phyloP scores from a whole-genome alignment of 2,797 vertebrate species.

The Cheirogaleus major region DNA sequence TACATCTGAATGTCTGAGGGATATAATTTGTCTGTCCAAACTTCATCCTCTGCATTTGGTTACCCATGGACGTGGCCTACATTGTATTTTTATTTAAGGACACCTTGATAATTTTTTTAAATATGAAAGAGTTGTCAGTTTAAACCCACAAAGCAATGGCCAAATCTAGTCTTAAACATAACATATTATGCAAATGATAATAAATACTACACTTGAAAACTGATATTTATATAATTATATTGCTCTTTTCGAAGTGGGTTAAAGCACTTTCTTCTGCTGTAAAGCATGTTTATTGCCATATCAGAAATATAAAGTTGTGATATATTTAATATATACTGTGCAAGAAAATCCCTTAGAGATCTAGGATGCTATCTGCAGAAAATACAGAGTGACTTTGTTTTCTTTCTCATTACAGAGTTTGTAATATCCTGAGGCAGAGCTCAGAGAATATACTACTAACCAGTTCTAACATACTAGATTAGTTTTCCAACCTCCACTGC shows the following conservation, averaged over 20 bases:
- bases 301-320: not conserved
- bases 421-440: not conserved
- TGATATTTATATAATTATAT: not conserved
- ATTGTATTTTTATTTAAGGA: not conserved
- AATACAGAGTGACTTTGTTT: not conserved
- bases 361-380: not conserved
- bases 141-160: not conserved
- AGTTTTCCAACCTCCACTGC: not conserved
- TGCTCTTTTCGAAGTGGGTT: not conserved
- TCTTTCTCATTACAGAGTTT: not conserved
- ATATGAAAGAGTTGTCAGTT: constrained; percentile 14
- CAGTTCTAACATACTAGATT: not conserved
- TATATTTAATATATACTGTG: not conserved
- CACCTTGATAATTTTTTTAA: not conserved
- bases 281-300: not conserved
- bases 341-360: not conserved
- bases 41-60: not conserved
- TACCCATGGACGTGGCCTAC: not conserved
- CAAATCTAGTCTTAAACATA: not conserved
- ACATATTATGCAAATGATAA: not conserved
- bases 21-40: not conserved
- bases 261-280: not conserved
- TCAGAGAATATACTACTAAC: not conserved
- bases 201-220: not conserved
- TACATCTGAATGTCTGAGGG: not conserved